Base-by-base conservation (phyloP, 1,140 invertebrate species). In the Musca domestica region DNA sequence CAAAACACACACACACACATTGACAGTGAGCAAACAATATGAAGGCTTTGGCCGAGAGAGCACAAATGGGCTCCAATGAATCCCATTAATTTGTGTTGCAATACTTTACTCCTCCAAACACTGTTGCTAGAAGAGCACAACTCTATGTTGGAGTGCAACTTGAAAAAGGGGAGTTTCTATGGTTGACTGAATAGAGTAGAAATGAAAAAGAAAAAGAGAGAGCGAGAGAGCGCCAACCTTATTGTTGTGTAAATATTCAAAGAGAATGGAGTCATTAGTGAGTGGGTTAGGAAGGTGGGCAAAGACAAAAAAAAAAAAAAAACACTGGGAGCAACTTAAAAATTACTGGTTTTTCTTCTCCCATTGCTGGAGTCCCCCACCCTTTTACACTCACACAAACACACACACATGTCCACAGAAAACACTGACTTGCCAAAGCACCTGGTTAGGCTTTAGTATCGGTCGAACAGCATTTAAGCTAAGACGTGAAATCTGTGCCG, bases 331-430 rank as follows among this genome's bases (percentile, higher is more conserved):
- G 46, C 48, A 20, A 48, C 27, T 9, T 41, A 9, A 41, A 61
- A 61, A 61, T 61, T 61, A 61, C 56, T 61, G 56, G 56, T 61
- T 61, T 61, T 61, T 61, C 56, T 61, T 20, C 22, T 56, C 22
- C 34, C 52, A 56, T 22, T 56, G 12, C 7, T 23, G n/a, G 27
- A 20, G 14, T 51, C 48, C 48, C 17, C 17, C 6, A 51, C 17
- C 10, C 41, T 46, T 2, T 22, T 14, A 51, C 48, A 2, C 17
- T 1, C n/a, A 51, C 48, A 51, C 49, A 41, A 9, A 41, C 34
- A 41, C 34, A 9, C 34, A 41, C 34, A 41, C 27, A 30, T 30
- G 27, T 30, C 41, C 67, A 64, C 23, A 52, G 4, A 41, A 41
- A 41, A 41, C 10, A 41, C 19, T 61, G 17, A 61, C 2, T 61